Conservation (phyloP, 2,797 vertebrate species). For the Scolopax bukidnonensis region DNA sequence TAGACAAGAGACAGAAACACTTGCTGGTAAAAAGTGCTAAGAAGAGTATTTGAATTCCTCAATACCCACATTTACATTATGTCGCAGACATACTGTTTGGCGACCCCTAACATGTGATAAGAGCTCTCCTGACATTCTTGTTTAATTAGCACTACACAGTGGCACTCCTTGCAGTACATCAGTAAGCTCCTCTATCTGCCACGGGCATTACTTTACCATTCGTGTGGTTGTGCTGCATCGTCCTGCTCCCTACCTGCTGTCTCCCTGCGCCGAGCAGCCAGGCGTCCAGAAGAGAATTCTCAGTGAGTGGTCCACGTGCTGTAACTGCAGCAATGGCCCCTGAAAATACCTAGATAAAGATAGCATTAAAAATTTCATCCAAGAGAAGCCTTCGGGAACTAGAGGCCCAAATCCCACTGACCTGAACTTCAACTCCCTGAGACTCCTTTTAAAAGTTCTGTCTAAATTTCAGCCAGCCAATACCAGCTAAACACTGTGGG, state of each 20-base stretch:
- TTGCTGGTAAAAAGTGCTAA: neutral
- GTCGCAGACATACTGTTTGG: neutral
- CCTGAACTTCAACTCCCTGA: neutral
- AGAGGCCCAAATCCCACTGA: neutral
- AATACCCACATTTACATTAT: neutral
- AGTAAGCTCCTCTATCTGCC: neutral
- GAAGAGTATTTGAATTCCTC: neutral
- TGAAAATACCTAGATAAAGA: neutral
- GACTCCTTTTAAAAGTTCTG: neutral
- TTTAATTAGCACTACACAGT: neutral
- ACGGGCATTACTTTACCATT: neutral
- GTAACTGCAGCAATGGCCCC: neutral
- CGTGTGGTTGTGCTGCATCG: neutral
- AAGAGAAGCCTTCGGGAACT: neutral
- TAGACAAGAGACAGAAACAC: neutral
- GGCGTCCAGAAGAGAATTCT: neutral
- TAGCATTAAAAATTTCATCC: neutral
- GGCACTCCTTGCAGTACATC: neutral
- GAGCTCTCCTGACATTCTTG: neutral
- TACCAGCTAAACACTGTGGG: neutral
- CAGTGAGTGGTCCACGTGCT: rapidly evolving
- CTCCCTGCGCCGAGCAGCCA: neutral
- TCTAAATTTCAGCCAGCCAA: neutral
- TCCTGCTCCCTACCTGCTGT: neutral
- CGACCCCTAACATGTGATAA: neutral